A percentile compares a stretch with the other conserved stretches of the same genome.
Conservation (phyloP, 35 echinoderm and acorn worm species). For the Anneissia japonica region DNA sequence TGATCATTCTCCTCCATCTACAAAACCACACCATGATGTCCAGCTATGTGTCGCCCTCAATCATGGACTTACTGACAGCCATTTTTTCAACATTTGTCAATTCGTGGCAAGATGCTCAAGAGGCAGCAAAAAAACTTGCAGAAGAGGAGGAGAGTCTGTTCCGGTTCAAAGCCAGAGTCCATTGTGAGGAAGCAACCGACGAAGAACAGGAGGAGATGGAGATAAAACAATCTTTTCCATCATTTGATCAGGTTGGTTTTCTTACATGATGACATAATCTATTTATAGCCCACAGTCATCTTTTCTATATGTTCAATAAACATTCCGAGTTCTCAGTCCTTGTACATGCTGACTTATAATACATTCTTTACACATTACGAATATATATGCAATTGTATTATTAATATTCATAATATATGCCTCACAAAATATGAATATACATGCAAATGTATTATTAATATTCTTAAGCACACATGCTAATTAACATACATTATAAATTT, state of each 20-base stretch:
- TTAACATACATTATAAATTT: too few species aligned
- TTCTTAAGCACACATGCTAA: too few species aligned
- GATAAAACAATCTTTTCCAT: conserved; percentile 63
- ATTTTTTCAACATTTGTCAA: conserved; percentile 48
- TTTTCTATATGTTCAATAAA: too few species aligned
- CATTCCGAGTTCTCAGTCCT: too few species aligned
- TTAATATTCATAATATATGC: too few species aligned
- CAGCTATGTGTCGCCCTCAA: conserved; percentile 10
- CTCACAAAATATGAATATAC: too few species aligned
- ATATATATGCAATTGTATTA: too few species aligned
- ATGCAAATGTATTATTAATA: too few species aligned
- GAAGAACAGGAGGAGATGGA: conserved; percentile 86
- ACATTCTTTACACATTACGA: too few species aligned
- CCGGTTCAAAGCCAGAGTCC: conserved; percentile 67
- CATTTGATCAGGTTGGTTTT: conserved; percentile 65
- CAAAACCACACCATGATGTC: conserved; percentile 42
- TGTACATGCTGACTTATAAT: too few species aligned
- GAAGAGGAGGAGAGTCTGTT: conserved; percentile 83
- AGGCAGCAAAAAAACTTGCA: conserved; percentile 52
- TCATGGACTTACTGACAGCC: conserved; percentile 25
- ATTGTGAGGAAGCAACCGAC: conserved; percentile 74
- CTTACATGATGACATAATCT: too few species aligned
- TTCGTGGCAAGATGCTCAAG: conserved; percentile 65
- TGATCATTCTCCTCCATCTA: conserved; percentile 55
- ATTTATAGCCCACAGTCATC: too few species aligned